A percentile compares a stretch with the other conserved stretches of the same genome.
These are phyloP conservation scores for Melanocharis versteri DNA, from an alignment of 2,113 vertebrate species.

Conservation along the genomic window DNA sequence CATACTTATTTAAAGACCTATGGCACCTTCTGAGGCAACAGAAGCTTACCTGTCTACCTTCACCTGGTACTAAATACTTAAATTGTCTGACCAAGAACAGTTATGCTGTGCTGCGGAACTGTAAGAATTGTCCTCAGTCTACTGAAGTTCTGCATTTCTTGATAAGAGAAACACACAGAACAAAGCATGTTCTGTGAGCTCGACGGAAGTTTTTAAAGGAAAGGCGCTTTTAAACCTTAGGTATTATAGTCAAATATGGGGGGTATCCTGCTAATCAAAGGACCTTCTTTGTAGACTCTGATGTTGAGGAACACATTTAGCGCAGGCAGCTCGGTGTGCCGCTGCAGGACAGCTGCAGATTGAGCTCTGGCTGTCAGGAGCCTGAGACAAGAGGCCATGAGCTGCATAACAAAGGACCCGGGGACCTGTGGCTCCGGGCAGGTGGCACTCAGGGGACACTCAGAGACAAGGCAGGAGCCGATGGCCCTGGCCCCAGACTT, in stretches of 20 bases:
- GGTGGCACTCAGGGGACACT: not conserved
- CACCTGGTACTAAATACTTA: not conserved
- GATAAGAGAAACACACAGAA: not conserved
- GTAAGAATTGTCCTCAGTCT: not conserved
- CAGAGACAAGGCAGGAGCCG: not conserved
- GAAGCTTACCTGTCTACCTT: not conserved
- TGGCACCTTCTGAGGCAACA: not conserved
- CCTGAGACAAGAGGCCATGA: not conserved
- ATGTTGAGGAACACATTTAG: not conserved
- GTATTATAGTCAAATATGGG: not conserved
- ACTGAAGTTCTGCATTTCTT: not conserved
- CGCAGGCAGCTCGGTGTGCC: not conserved
- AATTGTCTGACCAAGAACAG: not conserved
- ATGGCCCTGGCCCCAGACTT: not conserved
- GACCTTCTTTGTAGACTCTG: not conserved
- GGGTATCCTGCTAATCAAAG: not conserved
- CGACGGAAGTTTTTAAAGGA: not conserved
- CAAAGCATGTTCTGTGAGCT: not conserved
- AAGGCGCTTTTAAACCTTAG: not conserved
- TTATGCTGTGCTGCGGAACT: not conserved
- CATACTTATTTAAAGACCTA: rapidly evolving
- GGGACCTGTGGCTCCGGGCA: not conserved
- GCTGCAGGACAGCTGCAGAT: not conserved
- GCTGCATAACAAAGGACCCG: not conserved
- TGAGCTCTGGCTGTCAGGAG: not conserved